A percentile compares a stretch with the other conserved stretches of the same genome.
Conservation (phyloP, 2,797 vertebrate species). For the Sebastes glaucus region DNA sequence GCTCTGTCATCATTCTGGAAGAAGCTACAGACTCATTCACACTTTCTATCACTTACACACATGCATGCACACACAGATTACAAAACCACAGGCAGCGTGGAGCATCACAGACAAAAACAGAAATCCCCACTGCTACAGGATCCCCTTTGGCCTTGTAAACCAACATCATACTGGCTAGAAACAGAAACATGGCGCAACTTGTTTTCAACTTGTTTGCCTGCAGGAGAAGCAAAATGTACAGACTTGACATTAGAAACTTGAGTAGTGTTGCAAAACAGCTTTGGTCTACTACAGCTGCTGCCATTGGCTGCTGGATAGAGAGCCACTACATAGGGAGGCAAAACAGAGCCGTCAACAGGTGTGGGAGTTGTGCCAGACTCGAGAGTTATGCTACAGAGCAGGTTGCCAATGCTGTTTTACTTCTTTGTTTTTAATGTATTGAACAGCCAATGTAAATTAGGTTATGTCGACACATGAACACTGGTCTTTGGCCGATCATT, state of each 20-base stretch:
- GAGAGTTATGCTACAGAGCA: not conserved
- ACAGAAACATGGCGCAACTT: not conserved
- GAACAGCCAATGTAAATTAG: constrained; percentile 1
- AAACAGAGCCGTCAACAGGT: constrained; percentile 8
- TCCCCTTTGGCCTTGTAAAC: not conserved
- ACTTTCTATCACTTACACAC: constrained; percentile 8
- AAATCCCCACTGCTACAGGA: not conserved
- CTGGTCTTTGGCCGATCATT: not conserved
- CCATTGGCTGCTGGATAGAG: not conserved
- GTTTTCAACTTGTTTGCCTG: constrained; percentile 2
- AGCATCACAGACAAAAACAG: not conserved
- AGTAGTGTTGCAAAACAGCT: not conserved
- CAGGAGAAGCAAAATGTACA: not conserved
- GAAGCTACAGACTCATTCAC: constrained; percentile 27
- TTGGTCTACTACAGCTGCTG: not conserved
- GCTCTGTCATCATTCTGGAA: constrained; percentile 23
- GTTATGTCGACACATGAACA: not conserved
- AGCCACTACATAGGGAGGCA: not conserved
- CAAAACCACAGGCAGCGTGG: constrained; percentile 1
- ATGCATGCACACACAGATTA: constrained; percentile 1
- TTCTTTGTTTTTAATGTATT: not conserved
- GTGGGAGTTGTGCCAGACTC: not conserved
- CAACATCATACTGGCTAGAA: not conserved
- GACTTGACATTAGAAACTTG: not conserved
- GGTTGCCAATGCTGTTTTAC: not conserved